Percentiles rank a stretch among this genome's conserved stretches.
Conservation (phyloP, 2,888 invertebrate genomes). For the Neoascia interrupta region DNA sequence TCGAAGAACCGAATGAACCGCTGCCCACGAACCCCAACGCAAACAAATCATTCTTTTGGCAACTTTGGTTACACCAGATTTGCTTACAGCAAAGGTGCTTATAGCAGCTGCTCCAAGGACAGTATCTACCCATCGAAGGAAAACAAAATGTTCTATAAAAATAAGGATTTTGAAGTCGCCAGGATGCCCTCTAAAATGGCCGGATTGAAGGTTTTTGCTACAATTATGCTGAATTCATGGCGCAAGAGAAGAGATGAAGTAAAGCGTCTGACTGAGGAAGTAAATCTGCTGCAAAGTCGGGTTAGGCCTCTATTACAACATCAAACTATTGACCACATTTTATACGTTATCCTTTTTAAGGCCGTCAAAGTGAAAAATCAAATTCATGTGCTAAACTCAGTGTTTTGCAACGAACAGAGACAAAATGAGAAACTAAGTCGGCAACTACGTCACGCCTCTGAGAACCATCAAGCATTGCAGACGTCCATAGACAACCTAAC, state of each 20-base stretch:
- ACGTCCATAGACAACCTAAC: conserved; percentile 72
- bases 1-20: conserved; percentile 34
- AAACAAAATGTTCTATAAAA: conserved; percentile 22
- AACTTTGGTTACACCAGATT: neutral
- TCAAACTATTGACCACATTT: neutral
- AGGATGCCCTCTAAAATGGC: conserved; percentile 72
- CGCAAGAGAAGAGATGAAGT: conserved; percentile 75
- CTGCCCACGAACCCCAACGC: neutral
- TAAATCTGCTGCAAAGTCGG: conserved; percentile 70
- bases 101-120: neutral
- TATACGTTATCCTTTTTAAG: conserved; percentile 69
- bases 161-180: conserved; percentile 23
- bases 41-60: too few species aligned
- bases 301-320: conserved; percentile 57
- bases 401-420: conserved; percentile 75
- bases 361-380: conserved; percentile 73
- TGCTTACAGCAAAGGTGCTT: neutral
- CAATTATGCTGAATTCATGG: conserved; percentile 76
- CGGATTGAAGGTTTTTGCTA: conserved; percentile 74
- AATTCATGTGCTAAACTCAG: conserved; percentile 74
- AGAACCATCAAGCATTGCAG: conserved; percentile 71
- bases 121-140: conserved; percentile 16
- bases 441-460: conserved; percentile 71
- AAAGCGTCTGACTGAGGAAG: conserved; percentile 68
- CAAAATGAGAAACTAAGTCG: conserved; percentile 74